A percentile compares a stretch with the other conserved stretches of the same genome.
Evolutionary conservation across 2,888 invertebrate genomes (phyloP).

Genomic region (Rhogogaster chlorosoma): DNA sequence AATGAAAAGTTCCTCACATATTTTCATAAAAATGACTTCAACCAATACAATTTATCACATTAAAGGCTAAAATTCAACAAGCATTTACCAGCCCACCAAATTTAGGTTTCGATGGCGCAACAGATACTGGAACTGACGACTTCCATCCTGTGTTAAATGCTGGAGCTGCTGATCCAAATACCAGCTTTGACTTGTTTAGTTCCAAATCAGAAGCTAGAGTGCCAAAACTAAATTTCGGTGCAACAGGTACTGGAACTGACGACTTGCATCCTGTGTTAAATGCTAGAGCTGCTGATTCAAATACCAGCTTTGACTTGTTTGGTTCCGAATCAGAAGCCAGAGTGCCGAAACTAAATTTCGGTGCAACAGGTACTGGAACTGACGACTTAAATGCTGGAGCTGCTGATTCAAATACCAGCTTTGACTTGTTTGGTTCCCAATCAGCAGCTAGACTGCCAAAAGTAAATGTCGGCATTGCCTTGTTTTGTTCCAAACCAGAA

Average conservation of each 20-base stretch:
- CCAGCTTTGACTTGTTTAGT: background rate
- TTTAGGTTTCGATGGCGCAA: background rate
- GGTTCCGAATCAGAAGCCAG: background rate
- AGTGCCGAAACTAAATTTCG: background rate
- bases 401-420: background rate
- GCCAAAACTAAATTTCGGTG: background rate
- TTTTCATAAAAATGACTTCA: background rate
- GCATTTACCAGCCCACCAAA: background rate
- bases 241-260: background rate
- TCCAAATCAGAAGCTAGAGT: background rate
- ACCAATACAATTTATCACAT: background rate
- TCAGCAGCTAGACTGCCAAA: background rate
- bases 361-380: background rate
- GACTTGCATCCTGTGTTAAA: background rate
- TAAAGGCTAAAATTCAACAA: background rate
- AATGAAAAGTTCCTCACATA: background rate
- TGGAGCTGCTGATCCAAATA: background rate
- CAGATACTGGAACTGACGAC: background rate
- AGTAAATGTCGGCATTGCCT: background rate
- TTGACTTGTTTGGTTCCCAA: background rate
- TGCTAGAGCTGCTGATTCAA: background rate
- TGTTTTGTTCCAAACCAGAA: background rate
- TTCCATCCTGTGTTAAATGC: background rate
- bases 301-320: background rate
- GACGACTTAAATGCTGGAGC: background rate